These are phyloP conservation scores for Nettapus auritus DNA, from an alignment of 2,113 vertebrate genomes.

Conservation along the genomic window DNA sequence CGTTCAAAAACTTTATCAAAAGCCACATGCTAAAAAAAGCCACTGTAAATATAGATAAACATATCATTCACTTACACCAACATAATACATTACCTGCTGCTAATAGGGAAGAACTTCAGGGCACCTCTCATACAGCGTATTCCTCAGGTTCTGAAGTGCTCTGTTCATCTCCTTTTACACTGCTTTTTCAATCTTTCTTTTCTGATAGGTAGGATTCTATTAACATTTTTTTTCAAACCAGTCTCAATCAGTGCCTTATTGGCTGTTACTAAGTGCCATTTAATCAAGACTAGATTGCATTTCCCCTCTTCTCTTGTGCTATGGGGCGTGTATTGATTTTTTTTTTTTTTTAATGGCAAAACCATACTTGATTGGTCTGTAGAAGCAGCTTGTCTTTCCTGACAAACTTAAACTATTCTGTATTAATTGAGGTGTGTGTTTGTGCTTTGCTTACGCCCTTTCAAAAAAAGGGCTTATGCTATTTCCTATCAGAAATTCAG, in stretches of 20 bases:
- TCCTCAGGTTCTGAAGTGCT: fast-evolving
- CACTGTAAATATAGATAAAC: neutral
- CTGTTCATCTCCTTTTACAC: neutral
- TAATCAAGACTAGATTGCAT: neutral
- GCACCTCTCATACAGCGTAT: fast-evolving
- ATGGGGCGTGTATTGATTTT: neutral
- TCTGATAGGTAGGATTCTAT: neutral
- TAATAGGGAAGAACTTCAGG: neutral
- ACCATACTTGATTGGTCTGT: neutral
- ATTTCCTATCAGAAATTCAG: neutral
- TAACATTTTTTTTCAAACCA: neutral
- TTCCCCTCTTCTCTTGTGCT: neutral
- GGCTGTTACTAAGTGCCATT: neutral
- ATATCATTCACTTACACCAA: neutral
- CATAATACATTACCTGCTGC: neutral
- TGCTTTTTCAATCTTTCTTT: neutral
- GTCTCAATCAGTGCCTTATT: neutral
- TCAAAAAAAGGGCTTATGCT: neutral
- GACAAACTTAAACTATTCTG: neutral
- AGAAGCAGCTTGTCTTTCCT: neutral
- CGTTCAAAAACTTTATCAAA: neutral
- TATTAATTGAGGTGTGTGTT: neutral
- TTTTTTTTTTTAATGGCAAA: neutral
- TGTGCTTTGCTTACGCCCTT: neutral
- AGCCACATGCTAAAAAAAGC: neutral